Base-by-base conservation (phyloP, 2,888 invertebrate species). In the Ectemnius cavifrons region DNA sequence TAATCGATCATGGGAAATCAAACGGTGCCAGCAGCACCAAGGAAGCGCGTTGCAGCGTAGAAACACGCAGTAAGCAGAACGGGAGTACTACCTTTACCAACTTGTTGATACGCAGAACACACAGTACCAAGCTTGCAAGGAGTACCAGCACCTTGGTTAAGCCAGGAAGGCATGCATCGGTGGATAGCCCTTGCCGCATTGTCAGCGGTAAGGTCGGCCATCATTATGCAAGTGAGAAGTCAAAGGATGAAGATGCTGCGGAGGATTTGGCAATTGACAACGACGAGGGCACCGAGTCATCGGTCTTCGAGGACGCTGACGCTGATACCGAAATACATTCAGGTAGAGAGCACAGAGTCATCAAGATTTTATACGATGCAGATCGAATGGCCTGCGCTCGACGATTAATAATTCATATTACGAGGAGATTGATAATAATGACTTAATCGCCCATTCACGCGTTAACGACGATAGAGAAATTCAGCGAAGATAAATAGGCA, bases 121-220 rank as follows among this genome's bases (percentile, higher is more conserved):
- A 95, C 84, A 95, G 95, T 80, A 95, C 95, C 1, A 95, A 95
- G 88, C 88, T 95, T 62, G 94, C 94, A 0, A 92, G 95, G 73
- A 95, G 94, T 83, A 94, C 94, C 85, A 88, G 88, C 71, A 86
- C 88, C 11, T 69, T 89, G 69, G 85, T 87, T 23, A 87, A 87
- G 67, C 71, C 84, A n/a, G 83, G 74, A 46, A 84, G 85, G 62
- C 88, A 89, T 67, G 85, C 82, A 5, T 82, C 85, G 37, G 71
- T 77, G 0, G 87, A 86, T 58, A 81, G 79, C 18, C 77, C 85
- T 13, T 71, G 79, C 45, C 27, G 59, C 47, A 63, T 68, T 63
- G 63, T 66, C 4, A 63, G 92, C 79, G 93, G 92, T 80, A 69
- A 70, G 16, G 72, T 67, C 13, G 79, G 80, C 18, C 77, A 71